A percentile compares a stretch with the other conserved stretches of the same genome.
These are phyloP conservation scores for Poecilia velifera DNA, from an alignment of 2,797 vertebrate genomes.

Conservation along the genomic window DNA sequence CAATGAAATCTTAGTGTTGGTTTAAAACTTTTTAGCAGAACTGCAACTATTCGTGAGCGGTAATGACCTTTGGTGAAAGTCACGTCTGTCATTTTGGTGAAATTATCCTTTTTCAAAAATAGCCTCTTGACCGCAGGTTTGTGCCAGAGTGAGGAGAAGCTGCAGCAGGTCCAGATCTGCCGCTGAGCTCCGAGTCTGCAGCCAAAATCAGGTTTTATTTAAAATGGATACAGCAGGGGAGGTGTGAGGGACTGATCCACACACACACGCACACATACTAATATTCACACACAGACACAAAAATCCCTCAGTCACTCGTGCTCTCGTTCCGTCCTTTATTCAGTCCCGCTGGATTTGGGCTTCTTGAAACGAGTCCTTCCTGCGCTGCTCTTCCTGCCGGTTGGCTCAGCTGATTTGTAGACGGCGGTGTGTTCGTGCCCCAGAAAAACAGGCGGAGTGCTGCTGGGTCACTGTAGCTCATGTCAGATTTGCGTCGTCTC, in stretches of 20 bases:
- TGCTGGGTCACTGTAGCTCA: slow-evolving; percentile 26
- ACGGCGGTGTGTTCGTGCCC: slow-evolving; percentile 28
- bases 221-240: slow-evolving; percentile 37
- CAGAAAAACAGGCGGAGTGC: slow-evolving; percentile 35
- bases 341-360: slow-evolving; percentile 1
- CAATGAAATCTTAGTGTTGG: background rate
- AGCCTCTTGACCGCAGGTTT: slow-evolving; percentile 36
- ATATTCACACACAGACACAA: slow-evolving; percentile 5
- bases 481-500: background rate
- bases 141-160: slow-evolving; percentile 16
- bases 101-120: slow-evolving; percentile 6
- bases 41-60: background rate
- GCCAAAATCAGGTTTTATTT: slow-evolving; percentile 56
- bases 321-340: slow-evolving; percentile 8
- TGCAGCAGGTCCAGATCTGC: slow-evolving; percentile 27
- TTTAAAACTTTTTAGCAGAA: background rate
- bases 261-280: background rate
- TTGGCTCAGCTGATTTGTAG: slow-evolving; percentile 38
- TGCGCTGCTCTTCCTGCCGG: slow-evolving; percentile 34
- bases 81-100: slow-evolving; percentile 5
- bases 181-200: slow-evolving; percentile 44
- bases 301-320: background rate
- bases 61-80: background rate
- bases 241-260: slow-evolving; percentile 27
- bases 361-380: slow-evolving; percentile 28